These are phyloP conservation scores for Mus pahari DNA, from an alignment of 2,113 vertebrate genomes.

Conservation along the genomic window DNA sequence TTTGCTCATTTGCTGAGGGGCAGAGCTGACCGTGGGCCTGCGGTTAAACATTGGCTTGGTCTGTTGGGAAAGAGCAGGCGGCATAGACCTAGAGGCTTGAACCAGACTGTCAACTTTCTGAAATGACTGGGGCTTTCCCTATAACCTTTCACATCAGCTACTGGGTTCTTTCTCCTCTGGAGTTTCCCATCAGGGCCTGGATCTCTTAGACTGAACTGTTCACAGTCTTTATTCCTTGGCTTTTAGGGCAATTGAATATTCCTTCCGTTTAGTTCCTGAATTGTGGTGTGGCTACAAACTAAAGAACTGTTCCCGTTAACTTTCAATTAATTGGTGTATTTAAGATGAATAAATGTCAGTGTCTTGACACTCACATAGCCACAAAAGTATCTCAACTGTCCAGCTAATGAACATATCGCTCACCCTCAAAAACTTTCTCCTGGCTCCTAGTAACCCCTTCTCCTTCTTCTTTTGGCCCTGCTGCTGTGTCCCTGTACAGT, in stretches of 20 bases:
- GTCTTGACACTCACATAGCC: not conserved
- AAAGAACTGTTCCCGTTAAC: not conserved
- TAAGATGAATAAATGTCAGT: not conserved
- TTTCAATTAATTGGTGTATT: not conserved
- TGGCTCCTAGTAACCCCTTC: not conserved
- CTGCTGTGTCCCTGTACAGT: not conserved
- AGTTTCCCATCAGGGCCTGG: not conserved
- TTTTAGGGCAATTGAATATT: not conserved
- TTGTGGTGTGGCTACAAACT: not conserved
- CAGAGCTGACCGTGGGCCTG: not conserved
- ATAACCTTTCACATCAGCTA: not conserved
- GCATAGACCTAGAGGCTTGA: not conserved
- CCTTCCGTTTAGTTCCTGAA: not conserved
- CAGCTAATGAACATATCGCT: not conserved
- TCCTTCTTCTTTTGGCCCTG: not conserved
- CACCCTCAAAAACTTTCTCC: not conserved
- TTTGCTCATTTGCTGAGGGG: not conserved
- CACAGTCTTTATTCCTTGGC: not conserved
- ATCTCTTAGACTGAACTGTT: not conserved
- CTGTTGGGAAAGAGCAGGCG: not conserved
- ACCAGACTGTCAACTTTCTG: not conserved
- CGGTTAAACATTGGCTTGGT: slow-evolving; percentile 50
- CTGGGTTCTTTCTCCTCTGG: not conserved
- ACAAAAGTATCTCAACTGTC: not conserved
- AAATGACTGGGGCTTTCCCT: not conserved